Base-by-base conservation (phyloP, 2,113 vertebrate genomes). In the Cariama cristata region DNA sequence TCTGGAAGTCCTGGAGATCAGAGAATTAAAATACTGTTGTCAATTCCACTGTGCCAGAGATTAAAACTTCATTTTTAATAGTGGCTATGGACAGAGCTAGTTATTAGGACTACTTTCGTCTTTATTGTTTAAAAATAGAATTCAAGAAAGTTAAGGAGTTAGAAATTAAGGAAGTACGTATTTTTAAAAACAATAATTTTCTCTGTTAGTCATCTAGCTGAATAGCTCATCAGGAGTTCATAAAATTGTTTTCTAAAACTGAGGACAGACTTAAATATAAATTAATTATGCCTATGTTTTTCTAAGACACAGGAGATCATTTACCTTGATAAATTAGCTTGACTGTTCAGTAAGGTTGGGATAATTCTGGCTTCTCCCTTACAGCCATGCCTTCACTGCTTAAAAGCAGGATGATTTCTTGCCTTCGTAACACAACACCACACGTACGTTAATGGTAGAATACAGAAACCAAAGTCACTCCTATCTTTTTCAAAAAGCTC, bases 401-500 rank as follows among this genome's bases (percentile, higher is more conserved):
- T 59, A 79, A 63, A 59, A 71, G 56, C n/a, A 55, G 53, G 24
- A 35, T 47, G 42, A 50, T 47, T 75, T 75, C 23, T 56, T 75
- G 69, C 44, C 14, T 27, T 63, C 42, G 67, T 52, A 38, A 44
- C 56, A 30, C 30, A 94, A 68, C 8, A 58, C 52, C 55, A 63
- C 28, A 10, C 0, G 40, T 35, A 33, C 1, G 0, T 27, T 45
- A 49, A 2, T 10, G 33, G 35, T 5, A 55, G 27, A 66, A 42
- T 15, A 75, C n/a, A 50, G 50, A 17, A 1, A 53, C 38, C 12
- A 8, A 56, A 86, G 85, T 62, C 69, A 64, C 15, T 68, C 38
- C 38, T 20, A 7, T 12, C n/a, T 45, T 56, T 69, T 68, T 72
- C 62, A 73, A 23, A 68, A 82, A 93, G 56, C 33, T 82, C 47